Conservation (phyloP, 2,888 invertebrate species). For the Zaprionus lineosus region DNA sequence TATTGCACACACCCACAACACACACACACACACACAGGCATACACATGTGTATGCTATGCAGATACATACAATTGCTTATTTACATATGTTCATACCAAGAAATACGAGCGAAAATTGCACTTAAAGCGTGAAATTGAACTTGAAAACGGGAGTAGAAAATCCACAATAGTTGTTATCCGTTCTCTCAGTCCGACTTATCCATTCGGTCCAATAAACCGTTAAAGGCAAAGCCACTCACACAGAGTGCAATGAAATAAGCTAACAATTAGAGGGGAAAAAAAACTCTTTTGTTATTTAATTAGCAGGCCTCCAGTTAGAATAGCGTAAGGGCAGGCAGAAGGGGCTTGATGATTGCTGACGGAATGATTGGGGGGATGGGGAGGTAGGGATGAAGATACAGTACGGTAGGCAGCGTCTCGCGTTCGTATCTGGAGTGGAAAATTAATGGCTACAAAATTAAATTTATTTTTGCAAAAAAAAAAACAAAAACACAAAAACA, state of each 20-base stretch:
- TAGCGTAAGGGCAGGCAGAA: constrained; percentile 11
- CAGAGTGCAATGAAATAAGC: constrained; percentile 59
- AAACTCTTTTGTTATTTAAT: constrained; percentile 73
- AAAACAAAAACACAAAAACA: constrained; percentile 3
- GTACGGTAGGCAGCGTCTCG: constrained; percentile 59
- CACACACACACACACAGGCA: not conserved
- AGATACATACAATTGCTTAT: constrained; percentile 17
- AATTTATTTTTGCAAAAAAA: constrained; percentile 76
- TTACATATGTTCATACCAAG: constrained; percentile 16
- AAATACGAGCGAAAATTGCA: no score
- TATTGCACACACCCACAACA: constrained; percentile 40
- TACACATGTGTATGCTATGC: not conserved
- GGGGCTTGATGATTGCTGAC: no score
- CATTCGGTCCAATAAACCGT: constrained; percentile 46
- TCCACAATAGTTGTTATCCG: constrained; percentile 9
- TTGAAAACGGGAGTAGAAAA: constrained; percentile 42
- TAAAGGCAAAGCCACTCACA: constrained; percentile 48
- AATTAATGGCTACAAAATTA: constrained; percentile 79
- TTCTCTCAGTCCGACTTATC: constrained; percentile 7
- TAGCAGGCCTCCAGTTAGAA: constrained; percentile 49
- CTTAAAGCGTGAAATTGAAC: constrained; percentile 63
- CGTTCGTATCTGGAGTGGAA: constrained; percentile 78
- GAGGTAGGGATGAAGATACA: constrained; percentile 1
- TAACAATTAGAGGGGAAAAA: constrained; percentile 75
- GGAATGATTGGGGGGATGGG: not conserved